A percentile compares a stretch with the other conserved stretches of the same genome.
phyloP scores from a whole-genome alignment of 2,888 invertebrate species.

The Ectropis crepuscularia region DNA sequence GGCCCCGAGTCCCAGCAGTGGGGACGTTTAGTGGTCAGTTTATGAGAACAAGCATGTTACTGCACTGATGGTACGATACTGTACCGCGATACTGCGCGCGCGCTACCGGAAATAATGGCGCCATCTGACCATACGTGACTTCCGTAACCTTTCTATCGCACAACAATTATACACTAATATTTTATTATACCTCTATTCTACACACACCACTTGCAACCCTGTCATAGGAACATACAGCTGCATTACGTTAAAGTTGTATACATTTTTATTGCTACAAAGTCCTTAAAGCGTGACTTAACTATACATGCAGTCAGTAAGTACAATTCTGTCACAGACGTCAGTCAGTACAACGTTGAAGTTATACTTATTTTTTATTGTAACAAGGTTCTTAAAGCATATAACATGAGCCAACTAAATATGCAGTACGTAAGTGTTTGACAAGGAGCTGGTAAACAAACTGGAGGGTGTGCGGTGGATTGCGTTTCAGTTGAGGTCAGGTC shows the following conservation, averaged over 20 bases:
- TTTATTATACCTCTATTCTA: background rate
- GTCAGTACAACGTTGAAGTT: too few species aligned
- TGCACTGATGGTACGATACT: background rate
- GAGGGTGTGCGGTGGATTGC: too few species aligned
- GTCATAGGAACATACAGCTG: constrained; percentile 5
- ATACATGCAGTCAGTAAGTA: background rate
- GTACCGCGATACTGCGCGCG: constrained; percentile 36
- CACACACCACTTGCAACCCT: constrained; percentile 5
- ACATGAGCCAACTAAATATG: too few species aligned
- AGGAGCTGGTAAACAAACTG: too few species aligned
- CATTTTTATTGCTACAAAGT: constrained; percentile 4
- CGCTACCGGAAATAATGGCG: constrained; percentile 52
- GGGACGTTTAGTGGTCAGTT: too few species aligned
- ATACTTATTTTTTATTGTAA: too few species aligned
- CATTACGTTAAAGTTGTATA: background rate
- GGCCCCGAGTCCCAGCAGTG: too few species aligned
- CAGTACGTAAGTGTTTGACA: too few species aligned
- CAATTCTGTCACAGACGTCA: too few species aligned
- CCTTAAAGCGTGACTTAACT: background rate
- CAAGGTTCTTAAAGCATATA: too few species aligned
- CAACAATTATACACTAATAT: constrained; percentile 15
- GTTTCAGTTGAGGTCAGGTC: too few species aligned
- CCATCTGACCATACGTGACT: constrained; percentile 60
- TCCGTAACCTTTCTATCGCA: constrained; percentile 50
- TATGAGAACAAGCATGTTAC: too few species aligned